Conservation (phyloP, 2,113 vertebrate species). For the Salvator merianae region DNA sequence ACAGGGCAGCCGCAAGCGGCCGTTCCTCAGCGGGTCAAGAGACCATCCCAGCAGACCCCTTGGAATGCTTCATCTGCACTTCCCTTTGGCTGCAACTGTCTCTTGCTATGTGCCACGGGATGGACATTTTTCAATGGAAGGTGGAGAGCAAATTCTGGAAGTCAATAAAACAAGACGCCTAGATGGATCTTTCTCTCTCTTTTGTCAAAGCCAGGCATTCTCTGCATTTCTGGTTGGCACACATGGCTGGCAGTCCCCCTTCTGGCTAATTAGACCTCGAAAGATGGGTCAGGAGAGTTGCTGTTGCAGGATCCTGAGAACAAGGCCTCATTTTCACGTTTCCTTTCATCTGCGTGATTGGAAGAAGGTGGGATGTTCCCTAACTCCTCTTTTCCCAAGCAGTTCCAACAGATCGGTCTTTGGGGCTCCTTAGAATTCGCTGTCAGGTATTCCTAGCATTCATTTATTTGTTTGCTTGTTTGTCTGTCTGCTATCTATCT, state of each 20-base stretch:
- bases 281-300: not conserved
- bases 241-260: not conserved
- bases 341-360: not conserved
- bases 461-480: no score
- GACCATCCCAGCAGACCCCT: no score
- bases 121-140: no score
- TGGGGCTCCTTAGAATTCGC: not conserved
- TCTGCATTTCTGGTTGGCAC: not conserved
- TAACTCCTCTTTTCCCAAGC: not conserved
- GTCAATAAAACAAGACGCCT: not conserved
- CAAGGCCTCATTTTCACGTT: not conserved
- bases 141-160: no score
- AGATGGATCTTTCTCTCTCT: no score
- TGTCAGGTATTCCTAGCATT: no score
- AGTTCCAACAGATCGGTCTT: not conserved
- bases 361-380: not conserved
- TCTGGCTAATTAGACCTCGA: constrained; percentile 6
- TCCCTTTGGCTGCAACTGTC: no score
- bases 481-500: no score
- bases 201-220: not conserved
- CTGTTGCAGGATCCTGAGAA: not conserved
- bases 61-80: no score
- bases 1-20: no score
- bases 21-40: no score
- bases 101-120: no score